Evolutionary conservation across 2,797 vertebrate species (phyloP), one percentile per base, ranked within the genome.

Genomic region (Rhabdophis nuchalis): DNA sequence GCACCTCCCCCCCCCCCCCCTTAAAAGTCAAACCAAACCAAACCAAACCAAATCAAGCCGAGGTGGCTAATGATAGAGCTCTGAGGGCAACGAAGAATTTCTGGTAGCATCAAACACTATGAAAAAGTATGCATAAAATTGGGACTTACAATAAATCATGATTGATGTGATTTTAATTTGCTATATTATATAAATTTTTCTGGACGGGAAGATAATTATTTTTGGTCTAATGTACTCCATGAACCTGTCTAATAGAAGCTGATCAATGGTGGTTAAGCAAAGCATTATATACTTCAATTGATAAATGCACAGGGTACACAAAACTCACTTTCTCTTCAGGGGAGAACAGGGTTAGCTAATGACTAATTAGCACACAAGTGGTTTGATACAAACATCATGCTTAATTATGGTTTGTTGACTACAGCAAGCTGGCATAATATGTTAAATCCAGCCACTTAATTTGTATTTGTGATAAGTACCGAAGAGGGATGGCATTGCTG

Each of bases 1-100:
- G 41, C 36, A 25, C 20, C 36, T 82, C 1, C 29, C 5, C 1
- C 4, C 29, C 1, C 4, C 2, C 0, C 13, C 0, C 13, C 5
- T 2, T 6, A 7, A 68, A 72, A 20, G 8, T 29, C 1, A n/a
- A 64, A 13, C 32, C 14, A 72, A 77, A 13, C 32, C 14, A 72
- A 77, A 8, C n/a, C 14, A 20, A 72, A 8, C 29, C 10, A n/a
- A n/a, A 1, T 9, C 8, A 77, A 82, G 20, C 4, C 20, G 46
- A 11, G 10, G 36, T 46, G 36, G 72, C 72, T 82, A 46, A 82
- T 46, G 36, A 46, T 46, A 25, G 36, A 46, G 10, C 4, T 82
- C 72, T 72, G 32, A 72, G 11, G 29, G 60, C 12, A 64, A 36
- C 2, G 0, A 16, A 68, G 32, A 11, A 77, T 77, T 77, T 77